Evolutionary conservation across 1,140 invertebrate species (phyloP).

Genomic region (Heliconius himera): DNA sequence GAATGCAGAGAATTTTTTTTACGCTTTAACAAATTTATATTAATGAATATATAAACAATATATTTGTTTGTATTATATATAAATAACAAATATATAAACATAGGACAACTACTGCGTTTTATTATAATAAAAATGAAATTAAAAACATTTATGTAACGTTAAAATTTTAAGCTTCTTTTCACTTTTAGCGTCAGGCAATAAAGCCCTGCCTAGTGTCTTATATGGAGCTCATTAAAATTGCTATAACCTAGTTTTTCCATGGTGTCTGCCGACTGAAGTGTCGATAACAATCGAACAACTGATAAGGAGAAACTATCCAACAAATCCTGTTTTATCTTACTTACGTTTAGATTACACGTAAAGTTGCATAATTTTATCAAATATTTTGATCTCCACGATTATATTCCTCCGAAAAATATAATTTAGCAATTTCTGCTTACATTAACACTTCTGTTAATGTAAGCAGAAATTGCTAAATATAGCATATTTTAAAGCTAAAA

Average conservation of each 20-base stretch:
- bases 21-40: too few species aligned
- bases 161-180: background rate
- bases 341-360: background rate
- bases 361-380: background rate
- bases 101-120: too few species aligned
- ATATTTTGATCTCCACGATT: background rate
- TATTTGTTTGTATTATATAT: too few species aligned
- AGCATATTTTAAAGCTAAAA: too few species aligned
- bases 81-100: too few species aligned
- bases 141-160: background rate
- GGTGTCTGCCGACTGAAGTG: background rate
- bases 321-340: background rate
- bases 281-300: conserved; percentile 1
- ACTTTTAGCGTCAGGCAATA: background rate
- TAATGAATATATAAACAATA: too few species aligned
- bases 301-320: background rate
- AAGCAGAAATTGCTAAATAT: too few species aligned
- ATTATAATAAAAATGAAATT: too few species aligned
- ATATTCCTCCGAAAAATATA: background rate
- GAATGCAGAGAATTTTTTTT: too few species aligned
- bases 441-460: too few species aligned
- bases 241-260: background rate
- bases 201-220: background rate
- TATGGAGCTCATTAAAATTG: background rate
- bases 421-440: background rate